Percentiles rank a stretch among this genome's conserved stretches.
These are phyloP conservation scores for Puntigrus tetrazona DNA, from an alignment of 2,113 vertebrate species.

Conservation along the genomic window DNA sequence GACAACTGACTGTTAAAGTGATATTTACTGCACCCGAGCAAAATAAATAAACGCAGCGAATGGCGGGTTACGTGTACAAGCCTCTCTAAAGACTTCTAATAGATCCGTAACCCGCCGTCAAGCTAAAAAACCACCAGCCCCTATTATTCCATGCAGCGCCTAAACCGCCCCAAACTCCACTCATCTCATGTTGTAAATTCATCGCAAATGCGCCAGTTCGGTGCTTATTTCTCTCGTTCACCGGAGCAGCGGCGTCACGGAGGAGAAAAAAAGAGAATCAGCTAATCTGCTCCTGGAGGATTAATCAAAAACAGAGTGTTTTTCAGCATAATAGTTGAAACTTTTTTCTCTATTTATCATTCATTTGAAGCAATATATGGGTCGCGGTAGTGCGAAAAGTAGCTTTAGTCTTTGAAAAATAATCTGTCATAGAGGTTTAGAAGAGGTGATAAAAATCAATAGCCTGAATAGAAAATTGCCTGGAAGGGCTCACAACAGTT, in stretches of 20 bases:
- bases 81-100: neutral
- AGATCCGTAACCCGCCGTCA: neutral
- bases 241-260: neutral
- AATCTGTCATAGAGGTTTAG: constrained; percentile 75
- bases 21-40: neutral
- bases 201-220: neutral
- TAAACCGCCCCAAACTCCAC: neutral
- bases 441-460: constrained; percentile 81
- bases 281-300: constrained; percentile 46
- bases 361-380: constrained; percentile 60
- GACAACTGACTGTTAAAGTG: neutral
- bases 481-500: constrained; percentile 79
- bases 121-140: neutral
- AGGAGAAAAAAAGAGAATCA: neutral
- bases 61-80: neutral
- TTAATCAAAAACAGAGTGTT: constrained; percentile 37
- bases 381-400: constrained; percentile 62
- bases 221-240: constrained; percentile 16
- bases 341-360: constrained; percentile 56
- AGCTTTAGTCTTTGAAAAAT: constrained; percentile 76
- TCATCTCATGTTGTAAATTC: neutral
- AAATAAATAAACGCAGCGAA: neutral
- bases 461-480: constrained; percentile 81
- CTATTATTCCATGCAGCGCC: neutral
- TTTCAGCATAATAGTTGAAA: constrained; percentile 36